phyloP scores from a whole-genome alignment of 1,140 invertebrate species.

The Diorhabda carinulata region DNA sequence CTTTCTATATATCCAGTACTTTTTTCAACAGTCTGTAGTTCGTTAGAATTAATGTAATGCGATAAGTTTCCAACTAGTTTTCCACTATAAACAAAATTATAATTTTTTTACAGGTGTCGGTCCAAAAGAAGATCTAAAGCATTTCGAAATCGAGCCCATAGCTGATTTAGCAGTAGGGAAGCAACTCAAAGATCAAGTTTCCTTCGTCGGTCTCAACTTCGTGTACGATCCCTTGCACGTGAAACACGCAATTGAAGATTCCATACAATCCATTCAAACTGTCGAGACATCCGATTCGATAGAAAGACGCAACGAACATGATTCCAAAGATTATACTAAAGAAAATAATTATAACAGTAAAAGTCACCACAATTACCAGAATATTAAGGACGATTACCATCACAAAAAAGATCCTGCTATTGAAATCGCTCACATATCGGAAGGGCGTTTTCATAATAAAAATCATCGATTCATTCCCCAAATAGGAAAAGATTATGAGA shows the following conservation, averaged over 20 bases:
- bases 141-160: constrained; percentile 45
- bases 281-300: neutral
- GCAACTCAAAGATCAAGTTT: constrained; percentile 55
- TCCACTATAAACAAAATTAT: too few species aligned
- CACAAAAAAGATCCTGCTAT: neutral
- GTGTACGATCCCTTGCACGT: constrained; percentile 20
- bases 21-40: too few species aligned
- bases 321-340: neutral
- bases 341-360: neutral
- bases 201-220: constrained; percentile 43
- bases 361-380: neutral
- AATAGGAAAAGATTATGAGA: neutral
- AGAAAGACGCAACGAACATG: neutral
- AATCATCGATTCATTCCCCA: neutral
- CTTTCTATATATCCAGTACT: too few species aligned
- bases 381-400: neutral
- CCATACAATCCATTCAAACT: neutral
- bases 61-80: too few species aligned
- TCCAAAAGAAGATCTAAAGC: constrained; percentile 55
- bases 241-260: constrained; percentile 1
- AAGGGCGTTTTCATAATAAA: neutral
- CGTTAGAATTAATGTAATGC: too few species aligned
- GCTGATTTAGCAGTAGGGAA: constrained; percentile 52
- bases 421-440: neutral
- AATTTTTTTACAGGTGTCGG: constrained; percentile 62